These are phyloP conservation scores for Ranitomeya imitator DNA, from an alignment of 2,113 vertebrate species.

Conservation along the genomic window DNA sequence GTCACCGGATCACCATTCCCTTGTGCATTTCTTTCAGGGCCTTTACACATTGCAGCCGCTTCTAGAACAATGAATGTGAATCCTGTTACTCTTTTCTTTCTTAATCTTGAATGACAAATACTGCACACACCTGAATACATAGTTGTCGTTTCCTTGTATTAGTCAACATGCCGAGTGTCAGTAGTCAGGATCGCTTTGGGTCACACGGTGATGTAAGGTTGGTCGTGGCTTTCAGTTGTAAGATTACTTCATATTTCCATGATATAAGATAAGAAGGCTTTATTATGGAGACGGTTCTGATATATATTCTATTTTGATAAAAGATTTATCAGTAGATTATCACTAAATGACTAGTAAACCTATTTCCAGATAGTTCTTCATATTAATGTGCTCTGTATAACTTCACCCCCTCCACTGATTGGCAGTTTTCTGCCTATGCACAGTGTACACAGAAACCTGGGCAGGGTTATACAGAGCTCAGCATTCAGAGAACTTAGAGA, in stretches of 20 bases:
- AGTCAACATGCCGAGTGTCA: conserved; percentile 3
- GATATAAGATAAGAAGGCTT: background rate
- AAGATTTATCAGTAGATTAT: no score
- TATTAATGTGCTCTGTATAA: no score
- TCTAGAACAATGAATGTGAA: conserved; percentile 25
- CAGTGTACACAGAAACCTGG: no score
- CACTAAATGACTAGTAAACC: no score
- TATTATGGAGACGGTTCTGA: background rate
- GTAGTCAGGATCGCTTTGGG: background rate
- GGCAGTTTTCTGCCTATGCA: no score
- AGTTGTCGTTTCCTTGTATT: conserved; percentile 28
- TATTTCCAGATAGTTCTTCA: no score
- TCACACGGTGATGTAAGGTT: background rate
- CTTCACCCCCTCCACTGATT: no score
- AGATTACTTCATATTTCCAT: background rate
- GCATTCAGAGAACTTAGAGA: no score
- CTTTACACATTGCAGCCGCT: background rate
- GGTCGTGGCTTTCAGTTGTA: background rate
- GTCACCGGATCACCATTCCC: background rate
- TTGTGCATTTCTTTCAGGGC: background rate
- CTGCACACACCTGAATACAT: conserved; percentile 42
- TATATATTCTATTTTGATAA: no score
- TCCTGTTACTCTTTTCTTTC: conserved; percentile 26
- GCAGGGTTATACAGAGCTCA: no score
- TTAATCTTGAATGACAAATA: conserved; percentile 33